These are phyloP conservation scores for Cryptosula pallasiana DNA, from an alignment of 2,888 invertebrate genomes.

Conservation along the genomic window DNA sequence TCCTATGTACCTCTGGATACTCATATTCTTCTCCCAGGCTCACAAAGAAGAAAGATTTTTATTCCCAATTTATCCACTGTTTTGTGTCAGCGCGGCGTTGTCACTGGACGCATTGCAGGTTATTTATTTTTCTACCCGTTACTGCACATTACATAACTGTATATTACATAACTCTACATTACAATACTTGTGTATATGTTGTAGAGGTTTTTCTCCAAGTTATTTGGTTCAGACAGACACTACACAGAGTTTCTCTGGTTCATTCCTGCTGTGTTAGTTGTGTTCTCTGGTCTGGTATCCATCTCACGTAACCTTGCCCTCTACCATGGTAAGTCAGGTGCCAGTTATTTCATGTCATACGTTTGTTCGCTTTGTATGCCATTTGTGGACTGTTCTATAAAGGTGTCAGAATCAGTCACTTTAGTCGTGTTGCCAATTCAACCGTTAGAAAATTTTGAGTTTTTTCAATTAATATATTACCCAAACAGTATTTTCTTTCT, in stretches of 20 bases:
- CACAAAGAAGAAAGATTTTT: constrained; percentile 89
- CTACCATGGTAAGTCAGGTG: constrained; percentile 62
- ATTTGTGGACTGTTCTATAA: too few relatives aligned
- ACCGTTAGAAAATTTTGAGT: too few relatives aligned
- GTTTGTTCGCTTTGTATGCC: too few relatives aligned
- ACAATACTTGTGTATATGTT: too few relatives aligned
- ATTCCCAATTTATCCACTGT: constrained; percentile 87
- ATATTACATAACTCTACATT: too few relatives aligned
- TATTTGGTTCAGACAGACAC: constrained; percentile 57
- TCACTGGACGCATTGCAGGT: constrained; percentile 63
- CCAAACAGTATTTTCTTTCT: too few relatives aligned
- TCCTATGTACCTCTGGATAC: constrained; percentile 80
- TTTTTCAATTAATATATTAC: too few relatives aligned
- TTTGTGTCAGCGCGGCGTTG: constrained; percentile 55
- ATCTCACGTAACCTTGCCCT: constrained; percentile 60
- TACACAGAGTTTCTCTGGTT: constrained; percentile 64
- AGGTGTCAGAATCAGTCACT: too few relatives aligned
- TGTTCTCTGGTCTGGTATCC: constrained; percentile 54
- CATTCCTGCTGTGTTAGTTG: constrained; percentile 63
- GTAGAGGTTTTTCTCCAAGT: constrained; percentile 68
- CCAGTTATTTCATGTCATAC: too few relatives aligned
- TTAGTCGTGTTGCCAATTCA: too few relatives aligned
- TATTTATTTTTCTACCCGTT: too few relatives aligned
- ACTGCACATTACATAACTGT: too few relatives aligned
- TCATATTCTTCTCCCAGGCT: constrained; percentile 79